Evolutionary conservation across 2,888 invertebrate species (phyloP), one percentile per base, ranked within the genome.

Genomic region (Pollenia griseotomentosa): DNA sequence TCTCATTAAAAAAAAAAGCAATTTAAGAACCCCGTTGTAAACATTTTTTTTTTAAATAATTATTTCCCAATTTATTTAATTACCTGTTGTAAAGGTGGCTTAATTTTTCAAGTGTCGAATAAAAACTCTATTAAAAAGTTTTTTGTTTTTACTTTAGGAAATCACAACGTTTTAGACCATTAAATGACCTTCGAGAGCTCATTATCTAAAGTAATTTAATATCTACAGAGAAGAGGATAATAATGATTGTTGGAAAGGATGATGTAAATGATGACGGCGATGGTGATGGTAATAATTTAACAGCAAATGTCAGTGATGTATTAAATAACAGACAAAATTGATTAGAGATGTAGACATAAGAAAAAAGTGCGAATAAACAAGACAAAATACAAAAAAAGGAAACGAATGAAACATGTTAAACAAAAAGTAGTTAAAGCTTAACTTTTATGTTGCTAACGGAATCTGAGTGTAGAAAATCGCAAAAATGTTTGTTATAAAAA

Each of bases 121-220:
- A 19, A 75, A 63, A 70, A 53, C 19, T 51, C 16, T 70, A 40
- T 70, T 55, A 12, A 42, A 42, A 16, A 40, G 19, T 46, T 44
- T 16, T 44, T 19, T 65, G 0, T 19, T 16, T 11, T 61, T 42
- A 6, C 11, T n/a, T 33, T 48, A 48, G 11, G 0, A 46, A 66
- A 77, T n/a, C 42, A 48, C 46, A 48, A 57, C 1, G 78, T 42
- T 79, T 79, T 68, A 46, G 14, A 66, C 23, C 78, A 68, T 68
- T 19, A 16, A 33, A 57, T 42, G 48, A 59, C 46, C 48, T 46
- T 48, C 12, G 11, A 57, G 33, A 68, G 46, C 57, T 57, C 12
- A 46, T 66, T 66, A 46, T 44, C 46, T 44, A n/a, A 55, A 57
- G 44, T 16, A 55, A 78, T 33, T 44, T 44, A 42, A 42, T 63